Evolutionary conservation across 1,140 invertebrate genomes (phyloP), one percentile per base, ranked within the genome.

Genomic region (Ridgeia piscesae): DNA sequence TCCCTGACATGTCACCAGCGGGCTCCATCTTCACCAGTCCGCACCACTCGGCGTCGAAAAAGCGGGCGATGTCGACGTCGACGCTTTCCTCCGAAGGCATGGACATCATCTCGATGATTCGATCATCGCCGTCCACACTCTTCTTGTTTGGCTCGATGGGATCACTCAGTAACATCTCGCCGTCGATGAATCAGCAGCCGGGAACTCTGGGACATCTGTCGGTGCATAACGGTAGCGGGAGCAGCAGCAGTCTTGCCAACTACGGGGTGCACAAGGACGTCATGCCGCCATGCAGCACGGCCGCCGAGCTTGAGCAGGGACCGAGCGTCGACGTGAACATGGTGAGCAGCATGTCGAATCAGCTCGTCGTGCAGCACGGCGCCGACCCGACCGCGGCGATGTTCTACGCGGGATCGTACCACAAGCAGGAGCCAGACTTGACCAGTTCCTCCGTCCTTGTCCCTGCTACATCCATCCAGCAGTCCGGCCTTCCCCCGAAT

Each of bases 131-230:
- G 0, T 99, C 98, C 35, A 34, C 77, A 34, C 42, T 91, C 90
- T 88, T 98, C 97, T 89, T 98, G 97, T 89, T 97, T 97, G 0
- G 97, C 97, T 11, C 98, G 98, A 94, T 98, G 93, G 31, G 94
- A 94, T 8, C 94, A 94, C 34, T 94, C 94, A 17, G 94, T 93
- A 90, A 94, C 93, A 6, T 94, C 94, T 33, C 94, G 94, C 77
- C 34, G 34, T 94, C 94, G 92, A 94, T 94, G 14, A 92, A 93
- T 17, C 93, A 92, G 35, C 93, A 94, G n/a, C 92, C 92, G 34
- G 95, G 98, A 31, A 98, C 98, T 92, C 99, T 99, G 96, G 98
- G 98, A 31, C 98, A 99, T 96, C 97, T 99, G 93, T 98, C 98
- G 91, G 98, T 98, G 93, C 98, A 97, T 97, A 93, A 93, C 92